phyloP scores from a whole-genome alignment of 1,140 invertebrate species.

The Popillia japonica region DNA sequence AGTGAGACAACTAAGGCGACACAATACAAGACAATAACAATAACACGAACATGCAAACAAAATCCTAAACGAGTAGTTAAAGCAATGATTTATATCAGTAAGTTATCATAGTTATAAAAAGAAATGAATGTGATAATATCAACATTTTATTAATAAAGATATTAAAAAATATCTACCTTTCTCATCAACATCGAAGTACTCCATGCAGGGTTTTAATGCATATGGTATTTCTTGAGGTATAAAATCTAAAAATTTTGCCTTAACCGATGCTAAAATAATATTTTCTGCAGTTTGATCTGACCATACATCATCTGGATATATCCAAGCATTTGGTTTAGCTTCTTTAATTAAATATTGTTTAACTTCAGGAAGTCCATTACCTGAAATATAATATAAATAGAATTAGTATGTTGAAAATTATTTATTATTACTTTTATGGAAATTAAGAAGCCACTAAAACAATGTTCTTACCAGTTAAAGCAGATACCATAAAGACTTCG shows the following conservation, averaged over 20 bases:
- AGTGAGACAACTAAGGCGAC: too few species aligned
- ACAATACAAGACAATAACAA: too few species aligned
- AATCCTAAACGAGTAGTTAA: too few species aligned
- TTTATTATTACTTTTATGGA: too few species aligned
- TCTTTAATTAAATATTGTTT: slow-evolving; percentile 75
- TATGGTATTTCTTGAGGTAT: slow-evolving; percentile 87
- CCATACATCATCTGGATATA: slow-evolving; percentile 70
- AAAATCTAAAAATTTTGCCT: slow-evolving; percentile 81
- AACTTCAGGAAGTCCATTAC: slow-evolving; percentile 56
- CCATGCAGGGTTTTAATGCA: slow-evolving; percentile 69
- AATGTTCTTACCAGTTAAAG: slow-evolving; percentile 67
- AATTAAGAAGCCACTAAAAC: too few species aligned
- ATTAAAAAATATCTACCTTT: slow-evolving; percentile 60
- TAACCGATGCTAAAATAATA: slow-evolving; percentile 75
- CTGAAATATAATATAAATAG: too few species aligned
- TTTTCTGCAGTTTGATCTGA: slow-evolving; percentile 76
- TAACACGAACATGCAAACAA: too few species aligned
- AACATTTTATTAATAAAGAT: too few species aligned
- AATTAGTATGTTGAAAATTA: too few species aligned
- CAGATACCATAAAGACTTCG: slow-evolving; percentile 90
- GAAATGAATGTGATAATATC: too few species aligned
- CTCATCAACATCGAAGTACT: slow-evolving; percentile 71
- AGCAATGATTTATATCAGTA: too few species aligned
- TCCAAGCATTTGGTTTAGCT: slow-evolving; percentile 72
- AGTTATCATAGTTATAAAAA: too few species aligned